phyloP scores from a whole-genome alignment of 2,797 vertebrate genomes.

The Anabacerthia variegaticeps region DNA sequence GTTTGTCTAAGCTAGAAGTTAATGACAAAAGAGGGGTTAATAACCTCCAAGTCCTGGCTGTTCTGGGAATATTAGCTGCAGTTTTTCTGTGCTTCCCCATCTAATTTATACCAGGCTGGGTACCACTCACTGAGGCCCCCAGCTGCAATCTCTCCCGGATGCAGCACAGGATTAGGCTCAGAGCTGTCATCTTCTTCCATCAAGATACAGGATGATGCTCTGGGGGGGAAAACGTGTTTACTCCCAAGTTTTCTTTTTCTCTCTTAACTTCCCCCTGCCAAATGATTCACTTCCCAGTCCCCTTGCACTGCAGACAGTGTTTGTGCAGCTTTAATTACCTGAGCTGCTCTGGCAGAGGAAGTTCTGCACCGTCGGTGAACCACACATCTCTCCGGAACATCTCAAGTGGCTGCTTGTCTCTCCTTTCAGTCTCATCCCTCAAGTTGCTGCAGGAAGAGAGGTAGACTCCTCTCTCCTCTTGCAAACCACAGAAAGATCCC shows the following conservation, averaged over 20 bases:
- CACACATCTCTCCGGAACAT: not conserved
- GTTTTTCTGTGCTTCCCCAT: not conserved
- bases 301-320: not conserved
- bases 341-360: constrained; percentile 30
- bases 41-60: not conserved
- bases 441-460: not conserved
- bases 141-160: not conserved
- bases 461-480: not conserved
- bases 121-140: not conserved
- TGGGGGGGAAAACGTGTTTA: not conserved
- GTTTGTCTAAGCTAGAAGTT: constrained; percentile 34
- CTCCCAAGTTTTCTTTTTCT: not conserved
- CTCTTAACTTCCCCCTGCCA: not conserved
- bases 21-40: constrained; percentile 30
- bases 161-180: not conserved
- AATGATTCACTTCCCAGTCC: not conserved
- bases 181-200: not conserved
- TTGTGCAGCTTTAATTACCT: constrained; percentile 40
- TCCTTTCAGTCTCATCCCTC: not conserved
- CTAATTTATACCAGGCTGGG: not conserved
- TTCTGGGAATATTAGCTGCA: not conserved
- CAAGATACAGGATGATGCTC: not conserved
- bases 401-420: fast-evolving
- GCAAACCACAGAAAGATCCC: not conserved
- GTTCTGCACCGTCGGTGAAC: not conserved